Base-by-base conservation (phyloP, 2,888 invertebrate genomes). In the Yponomeuta plumbellus region DNA sequence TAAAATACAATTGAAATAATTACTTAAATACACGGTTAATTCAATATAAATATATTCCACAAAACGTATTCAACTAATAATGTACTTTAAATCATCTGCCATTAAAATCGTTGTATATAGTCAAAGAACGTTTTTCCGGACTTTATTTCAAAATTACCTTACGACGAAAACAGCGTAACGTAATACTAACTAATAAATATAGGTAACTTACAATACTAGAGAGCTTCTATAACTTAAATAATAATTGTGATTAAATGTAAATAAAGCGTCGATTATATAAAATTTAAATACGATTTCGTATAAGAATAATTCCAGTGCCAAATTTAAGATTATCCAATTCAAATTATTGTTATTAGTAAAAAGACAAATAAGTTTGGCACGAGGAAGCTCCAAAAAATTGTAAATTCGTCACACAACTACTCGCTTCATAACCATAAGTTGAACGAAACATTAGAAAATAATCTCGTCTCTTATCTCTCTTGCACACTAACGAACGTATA, bases 371-470 rank as follows among this genome's bases (percentile, higher is more conserved):
- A 65, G 11, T 76, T 80, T 81, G 83, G 81, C 83, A 82, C 81
- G 71, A 79, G 72, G 72, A 74, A 76, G 78, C 82, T 78, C 76
- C 34, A 69, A 75, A 77, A 77, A 76, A 52, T 52, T 52, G 44
- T 71, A 70, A 72, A 69, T 68, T 67, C 69, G 66, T 75, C 72
- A 70, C 68, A 40, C 58, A 5, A 17, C 39, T 17, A 61, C 34
- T 26, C 11, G 61, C n/a, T 34, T n/a, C 23, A 17, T 13, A 64
- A 10, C 17, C 22, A 17, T n/a, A 17, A 57, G 3, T 34, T 17
- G 13, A n/a, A 56, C 17, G 26, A 63, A 63, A 63, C 22, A 63
- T 17, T 63, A 44, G 22, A 21, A 44, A 63, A 63, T 21, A 34
- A n/a, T 26, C 21, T 8, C 57, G 44, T 13, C 44, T 13, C 44